Evolutionary conservation across 2,797 vertebrate species (phyloP), one percentile per base, ranked within the genome.

Genomic region (Linurgus olivaceus): DNA sequence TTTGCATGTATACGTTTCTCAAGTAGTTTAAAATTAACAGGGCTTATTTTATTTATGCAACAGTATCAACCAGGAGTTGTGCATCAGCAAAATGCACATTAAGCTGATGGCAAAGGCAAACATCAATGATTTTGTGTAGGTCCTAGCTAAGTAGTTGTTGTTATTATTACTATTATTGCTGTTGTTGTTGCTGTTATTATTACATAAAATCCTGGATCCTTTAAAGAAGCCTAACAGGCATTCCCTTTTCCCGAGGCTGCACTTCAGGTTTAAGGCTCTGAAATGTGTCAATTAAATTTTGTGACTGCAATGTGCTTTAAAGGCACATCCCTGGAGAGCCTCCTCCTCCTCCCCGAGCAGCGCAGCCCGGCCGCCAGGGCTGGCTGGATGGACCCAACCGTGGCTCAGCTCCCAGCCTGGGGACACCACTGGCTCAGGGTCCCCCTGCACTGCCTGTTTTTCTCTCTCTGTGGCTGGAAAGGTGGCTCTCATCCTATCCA

Each of bases 1-100:
- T 93, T 74, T 84, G 59, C 52, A 24, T 18, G 61, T 92, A 59
- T 78, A 52, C 2, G 24, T 96, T 81, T 78, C 86, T 75, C 42
- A 86, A 90, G n/a, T 68, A 79, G 66, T 77, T 77, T 47, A 73
- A 89, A 76, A 81, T 86, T 92, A 93, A 86, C 79, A 38, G 51
- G 67, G 91, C 76, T 92, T 94, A 82, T 91, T 96, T 96, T 96
- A 95, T 95, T 96, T 95, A 97, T 92, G 87, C 91, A 94, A 86
- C 78, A 85, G 59, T 65, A 95, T 75, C 89, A 88, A 75, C 23
- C 66, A 91, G 89, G 90, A 94, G 73, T 40, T 84, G 86, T 59
- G 66, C 74, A 89, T 91, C 94, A 94, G 95, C 89, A 96, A 94
- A 96, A 94, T 55, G 89, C 77, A 92, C 88, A 79, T 93, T 47